Evolutionary conservation across 2,113 vertebrate species (phyloP).

Genomic region (Pygoscelis adeliae): DNA sequence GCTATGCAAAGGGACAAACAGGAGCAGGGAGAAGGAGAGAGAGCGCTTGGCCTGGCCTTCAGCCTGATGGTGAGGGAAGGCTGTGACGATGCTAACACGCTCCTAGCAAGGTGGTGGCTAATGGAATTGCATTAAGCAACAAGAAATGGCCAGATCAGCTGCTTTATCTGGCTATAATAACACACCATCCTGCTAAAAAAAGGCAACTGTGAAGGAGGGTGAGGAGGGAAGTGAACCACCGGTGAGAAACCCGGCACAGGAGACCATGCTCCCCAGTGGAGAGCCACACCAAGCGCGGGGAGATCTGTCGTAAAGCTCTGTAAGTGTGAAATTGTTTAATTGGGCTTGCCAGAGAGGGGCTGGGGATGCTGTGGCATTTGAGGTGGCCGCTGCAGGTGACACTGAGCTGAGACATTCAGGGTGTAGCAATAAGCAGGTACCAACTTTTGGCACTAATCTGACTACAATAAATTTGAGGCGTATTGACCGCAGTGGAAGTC

Average conservation of each 20-base stretch:
- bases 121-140: not conserved
- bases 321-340: not conserved
- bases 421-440: not conserved
- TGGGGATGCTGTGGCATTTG: not conserved
- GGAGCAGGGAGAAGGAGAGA: not conserved
- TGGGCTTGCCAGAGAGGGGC: not conserved
- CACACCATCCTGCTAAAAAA: not conserved
- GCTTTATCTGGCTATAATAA: not conserved
- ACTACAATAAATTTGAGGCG: not conserved
- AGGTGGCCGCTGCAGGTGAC: not conserved
- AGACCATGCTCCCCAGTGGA: accelerated
- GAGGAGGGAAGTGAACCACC: not conserved
- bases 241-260: not conserved
- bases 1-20: not conserved
- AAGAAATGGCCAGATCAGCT: not conserved
- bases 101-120: not conserved
- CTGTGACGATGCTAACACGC: accelerated
- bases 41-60: not conserved
- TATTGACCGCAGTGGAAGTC: not conserved
- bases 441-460: not conserved
- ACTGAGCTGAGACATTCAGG: not conserved
- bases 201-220: not conserved
- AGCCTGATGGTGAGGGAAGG: not conserved
- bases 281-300: not conserved
- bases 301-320: not conserved